Evolutionary conservation across 2,888 invertebrate genomes (phyloP), one percentile per base, ranked within the genome.

Genomic region (Ptychoptera albimana): DNA sequence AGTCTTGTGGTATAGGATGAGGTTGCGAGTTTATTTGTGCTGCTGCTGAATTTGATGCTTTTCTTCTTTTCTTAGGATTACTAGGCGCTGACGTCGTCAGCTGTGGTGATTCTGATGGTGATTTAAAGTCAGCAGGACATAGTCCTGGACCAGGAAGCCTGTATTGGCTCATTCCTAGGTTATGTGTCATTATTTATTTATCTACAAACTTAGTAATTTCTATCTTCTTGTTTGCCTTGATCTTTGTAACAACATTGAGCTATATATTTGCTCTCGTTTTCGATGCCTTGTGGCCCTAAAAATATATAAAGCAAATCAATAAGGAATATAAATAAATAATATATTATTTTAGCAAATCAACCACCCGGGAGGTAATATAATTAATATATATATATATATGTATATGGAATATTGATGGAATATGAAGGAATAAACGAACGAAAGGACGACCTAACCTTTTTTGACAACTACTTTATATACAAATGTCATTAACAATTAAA

Each of bases 41-140:
- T 39, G 62, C 60, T 50, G 61, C 60, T 38, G 79, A 78, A 63
- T 77, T 82, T 49, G 79, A 74, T 54, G 86, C 83, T 71, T 88
- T 79, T 65, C 84, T 72, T 56, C 88, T 75, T 67, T 91, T 91
- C 65, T 89, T 89, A 29, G 87, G 83, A 68, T 85, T 85, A 53
- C 81, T 80, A 51, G 82, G 82, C 51, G 82, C 81, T 53, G 82
- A 78, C 46, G 80, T 77, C 42, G 82, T 75, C n/a, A 73, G 75
- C 47, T 73, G 74, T 37, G 75, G 74, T 48, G 73, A 73, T 58
- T 79, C 80, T 71, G 78, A 74, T 46, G 79, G 77, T 49, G 80
- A 75, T 58, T 82, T 81, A 54, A 79, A 81, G 66, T 81, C 80
- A 49, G 78, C 75, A 55, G 75, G 79, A 55, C 79, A 79, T 58